These are phyloP conservation scores for Junonia oenone DNA, from an alignment of 2,888 invertebrate genomes.

Conservation along the genomic window DNA sequence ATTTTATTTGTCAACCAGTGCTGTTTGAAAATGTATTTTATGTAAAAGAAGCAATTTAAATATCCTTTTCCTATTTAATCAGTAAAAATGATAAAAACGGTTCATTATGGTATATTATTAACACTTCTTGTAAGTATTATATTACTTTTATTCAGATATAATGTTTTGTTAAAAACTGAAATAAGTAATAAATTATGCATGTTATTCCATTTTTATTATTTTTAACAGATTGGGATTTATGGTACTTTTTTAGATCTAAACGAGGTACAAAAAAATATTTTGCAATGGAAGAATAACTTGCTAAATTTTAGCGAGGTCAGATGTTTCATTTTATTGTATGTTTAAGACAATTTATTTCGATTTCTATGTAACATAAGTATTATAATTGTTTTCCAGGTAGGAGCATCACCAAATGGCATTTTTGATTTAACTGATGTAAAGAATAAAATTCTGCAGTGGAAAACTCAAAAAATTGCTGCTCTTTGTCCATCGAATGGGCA, in stretches of 20 bases:
- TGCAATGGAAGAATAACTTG: conserved; percentile 63
- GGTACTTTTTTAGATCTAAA: conserved; percentile 60
- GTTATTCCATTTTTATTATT: conserved; percentile 18
- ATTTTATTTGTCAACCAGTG: not conserved
- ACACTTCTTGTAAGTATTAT: conserved; percentile 46
- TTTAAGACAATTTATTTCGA: not conserved
- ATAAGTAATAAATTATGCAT: conserved; percentile 3
- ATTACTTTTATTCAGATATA: not conserved
- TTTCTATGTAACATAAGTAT: not conserved
- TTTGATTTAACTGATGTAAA: conserved; percentile 69
- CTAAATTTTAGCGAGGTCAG: conserved; percentile 68
- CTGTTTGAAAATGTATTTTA: not conserved
- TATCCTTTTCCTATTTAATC: not conserved
- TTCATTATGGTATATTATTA: conserved; percentile 45
- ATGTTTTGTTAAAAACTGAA: too few species aligned
- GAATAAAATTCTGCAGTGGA: conserved; percentile 73
- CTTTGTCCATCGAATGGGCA: conserved; percentile 69
- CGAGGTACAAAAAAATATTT: conserved; percentile 61
- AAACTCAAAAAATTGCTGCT: conserved; percentile 63
- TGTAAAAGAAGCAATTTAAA: not conserved
- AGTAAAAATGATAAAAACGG: conserved; percentile 38
- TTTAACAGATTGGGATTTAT: conserved; percentile 57
- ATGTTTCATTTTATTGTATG: conserved; percentile 18
- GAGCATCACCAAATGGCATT: conserved; percentile 58
- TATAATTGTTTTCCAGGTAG: conserved; percentile 43